phyloP scores from a whole-genome alignment of 2,888 invertebrate genomes.

The Acronicta aceris region DNA sequence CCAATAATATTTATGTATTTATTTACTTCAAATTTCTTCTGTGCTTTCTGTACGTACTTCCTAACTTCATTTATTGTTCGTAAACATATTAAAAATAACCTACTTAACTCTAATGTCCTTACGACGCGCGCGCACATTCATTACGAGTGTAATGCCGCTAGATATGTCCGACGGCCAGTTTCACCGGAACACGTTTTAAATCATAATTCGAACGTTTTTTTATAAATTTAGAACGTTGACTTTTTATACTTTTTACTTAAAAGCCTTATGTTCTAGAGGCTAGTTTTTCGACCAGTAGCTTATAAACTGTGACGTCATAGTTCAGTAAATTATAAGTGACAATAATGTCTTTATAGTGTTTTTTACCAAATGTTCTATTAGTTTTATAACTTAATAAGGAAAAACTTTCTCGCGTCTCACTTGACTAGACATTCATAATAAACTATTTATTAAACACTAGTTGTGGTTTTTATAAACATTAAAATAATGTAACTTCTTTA shows the following conservation, averaged over 20 bases:
- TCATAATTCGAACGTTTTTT: conserved; percentile 88
- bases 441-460: conserved; percentile 10
- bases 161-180: conserved; percentile 87
- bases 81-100: too few relatives aligned
- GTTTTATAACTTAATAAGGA: too few relatives aligned
- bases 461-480: conserved; percentile 1
- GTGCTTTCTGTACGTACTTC: background rate
- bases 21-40: conserved; percentile 3
- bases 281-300: conserved; percentile 38
- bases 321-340: background rate
- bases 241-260: conserved; percentile 74
- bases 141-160: conserved; percentile 87
- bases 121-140: conserved; percentile 75
- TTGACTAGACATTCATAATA: conserved; percentile 12
- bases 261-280: conserved; percentile 39
- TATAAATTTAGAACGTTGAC: conserved; percentile 85
- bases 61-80: too few relatives aligned
- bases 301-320: conserved; percentile 42
- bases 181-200: conserved; percentile 89
- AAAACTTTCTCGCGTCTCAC: too few relatives aligned
- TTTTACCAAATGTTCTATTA: too few relatives aligned
- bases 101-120: conserved; percentile 66
- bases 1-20: conserved; percentile 4
- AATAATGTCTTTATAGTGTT: too few relatives aligned
- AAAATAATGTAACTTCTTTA: conserved; percentile 8